These are phyloP conservation scores for Xenopus laevis DNA, from an alignment of 2,113 vertebrate species.

Conservation along the genomic window DNA sequence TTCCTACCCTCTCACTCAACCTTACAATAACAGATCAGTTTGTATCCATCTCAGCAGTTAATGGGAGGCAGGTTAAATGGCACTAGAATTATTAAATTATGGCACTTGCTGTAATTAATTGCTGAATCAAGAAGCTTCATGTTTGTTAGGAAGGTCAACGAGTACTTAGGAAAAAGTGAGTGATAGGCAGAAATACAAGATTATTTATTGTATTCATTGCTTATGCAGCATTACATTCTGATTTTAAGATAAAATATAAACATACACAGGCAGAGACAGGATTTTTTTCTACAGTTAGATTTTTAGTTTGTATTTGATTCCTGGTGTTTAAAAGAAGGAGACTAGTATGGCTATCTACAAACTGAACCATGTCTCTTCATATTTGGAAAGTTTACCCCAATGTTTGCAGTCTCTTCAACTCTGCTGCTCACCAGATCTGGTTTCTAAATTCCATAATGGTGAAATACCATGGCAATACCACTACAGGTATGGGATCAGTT, in stretches of 20 bases:
- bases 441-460: no score
- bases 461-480: no score
- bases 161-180: constrained; percentile 67
- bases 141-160: constrained; percentile 69
- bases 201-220: background rate
- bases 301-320: no score
- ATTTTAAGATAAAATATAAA: no score
- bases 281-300: no score
- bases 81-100: constrained; percentile 80
- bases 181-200: constrained; percentile 46
- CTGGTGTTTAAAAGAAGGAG: no score
- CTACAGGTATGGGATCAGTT: no score
- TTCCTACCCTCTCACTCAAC: background rate
- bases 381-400: no score
- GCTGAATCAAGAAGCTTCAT: constrained; percentile 71
- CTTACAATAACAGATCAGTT: constrained; percentile 64
- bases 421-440: no score
- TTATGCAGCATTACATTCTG: background rate
- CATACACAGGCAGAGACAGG: no score
- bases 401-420: no score
- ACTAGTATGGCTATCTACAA: background rate
- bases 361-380: background rate
- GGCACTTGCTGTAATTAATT: constrained; percentile 80
- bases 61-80: constrained; percentile 75
- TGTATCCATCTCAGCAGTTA: constrained; percentile 43